Conservation (phyloP, 2,113 vertebrate species). For the Hyla sarda region DNA sequence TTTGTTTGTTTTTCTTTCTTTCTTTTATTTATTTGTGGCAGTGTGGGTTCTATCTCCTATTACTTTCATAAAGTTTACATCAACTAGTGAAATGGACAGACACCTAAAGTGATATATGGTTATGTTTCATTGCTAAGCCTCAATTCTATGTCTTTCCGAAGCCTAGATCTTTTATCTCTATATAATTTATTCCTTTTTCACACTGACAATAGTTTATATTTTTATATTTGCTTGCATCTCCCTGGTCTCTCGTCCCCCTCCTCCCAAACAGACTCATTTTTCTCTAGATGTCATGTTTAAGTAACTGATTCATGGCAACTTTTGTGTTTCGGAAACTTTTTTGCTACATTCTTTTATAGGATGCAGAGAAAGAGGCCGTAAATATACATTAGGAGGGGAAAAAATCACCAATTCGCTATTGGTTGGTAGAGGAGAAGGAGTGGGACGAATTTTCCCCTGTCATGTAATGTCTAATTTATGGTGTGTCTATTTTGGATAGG, state of each 20-base stretch:
- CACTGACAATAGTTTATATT: conserved; percentile 41
- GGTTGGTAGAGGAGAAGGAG: not conserved
- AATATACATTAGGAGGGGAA: conserved; percentile 29
- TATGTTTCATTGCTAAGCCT: not conserved
- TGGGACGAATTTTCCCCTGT: conserved; percentile 2
- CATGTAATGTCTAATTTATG: conserved; percentile 52
- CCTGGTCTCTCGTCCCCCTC: not conserved
- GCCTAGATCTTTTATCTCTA: conserved; percentile 19
- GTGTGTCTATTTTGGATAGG: conserved; percentile 47
- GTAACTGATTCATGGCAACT: conserved; percentile 55
- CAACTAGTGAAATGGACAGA: not conserved
- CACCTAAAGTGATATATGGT: not conserved
- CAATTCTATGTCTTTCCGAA: not conserved
- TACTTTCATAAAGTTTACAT: not conserved
- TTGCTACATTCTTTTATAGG: conserved; percentile 41
- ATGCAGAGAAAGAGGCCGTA: conserved; percentile 33
- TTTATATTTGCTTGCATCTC: conserved; percentile 40
- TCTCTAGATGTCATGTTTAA: conserved; percentile 49
- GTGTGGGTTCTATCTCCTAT: not conserved
- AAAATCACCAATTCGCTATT: not conserved
- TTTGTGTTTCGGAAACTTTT: conserved; percentile 50
- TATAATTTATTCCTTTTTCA: conserved; percentile 35
- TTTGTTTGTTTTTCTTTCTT: no score
- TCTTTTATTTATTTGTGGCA: no score
- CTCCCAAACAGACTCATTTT: conserved; percentile 31